phyloP scores from a whole-genome alignment of 2,888 invertebrate species.

The Hyposoter didymator region DNA sequence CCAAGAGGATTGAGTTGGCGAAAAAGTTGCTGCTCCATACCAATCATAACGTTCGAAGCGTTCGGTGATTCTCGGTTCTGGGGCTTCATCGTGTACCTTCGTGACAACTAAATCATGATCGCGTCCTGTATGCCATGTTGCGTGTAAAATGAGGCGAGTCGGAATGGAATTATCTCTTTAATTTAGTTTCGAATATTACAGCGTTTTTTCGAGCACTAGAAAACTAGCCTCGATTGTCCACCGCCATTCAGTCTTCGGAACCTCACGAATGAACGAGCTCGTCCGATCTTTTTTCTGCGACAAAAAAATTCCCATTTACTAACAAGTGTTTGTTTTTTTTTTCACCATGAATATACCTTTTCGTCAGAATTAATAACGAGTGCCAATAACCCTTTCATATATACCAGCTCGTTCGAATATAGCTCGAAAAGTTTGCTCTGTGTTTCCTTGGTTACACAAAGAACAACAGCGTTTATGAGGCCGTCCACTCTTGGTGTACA shows the following conservation, averaged over 20 bases:
- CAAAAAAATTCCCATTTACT: neutral
- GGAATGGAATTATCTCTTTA: slow-evolving; percentile 11
- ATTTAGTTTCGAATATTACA: slow-evolving; percentile 28
- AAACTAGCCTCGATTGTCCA: neutral
- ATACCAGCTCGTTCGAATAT: slow-evolving; percentile 17
- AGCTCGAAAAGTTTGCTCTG: slow-evolving; percentile 15
- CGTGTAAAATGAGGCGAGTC: slow-evolving; percentile 10
- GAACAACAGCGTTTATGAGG: slow-evolving; percentile 70
- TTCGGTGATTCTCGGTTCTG: neutral
- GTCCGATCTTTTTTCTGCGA: neutral
- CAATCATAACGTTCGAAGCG: neutral
- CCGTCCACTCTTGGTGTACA: slow-evolving; percentile 6
- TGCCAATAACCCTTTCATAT: neutral
- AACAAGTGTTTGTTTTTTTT: neutral
- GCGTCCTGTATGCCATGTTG: slow-evolving; percentile 15
- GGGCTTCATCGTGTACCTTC: neutral
- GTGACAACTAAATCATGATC: neutral
- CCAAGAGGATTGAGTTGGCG: no score
- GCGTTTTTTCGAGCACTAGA: neutral
- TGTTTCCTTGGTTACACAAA: slow-evolving; percentile 74
- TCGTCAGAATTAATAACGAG: neutral
- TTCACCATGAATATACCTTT: neutral
- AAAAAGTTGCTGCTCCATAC: no score
- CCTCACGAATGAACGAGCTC: slow-evolving; percentile 1
- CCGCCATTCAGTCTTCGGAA: slow-evolving; percentile 21